These are phyloP conservation scores for Tachypleus tridentatus DNA, from an alignment of 1,140 invertebrate genomes.

Conservation along the genomic window DNA sequence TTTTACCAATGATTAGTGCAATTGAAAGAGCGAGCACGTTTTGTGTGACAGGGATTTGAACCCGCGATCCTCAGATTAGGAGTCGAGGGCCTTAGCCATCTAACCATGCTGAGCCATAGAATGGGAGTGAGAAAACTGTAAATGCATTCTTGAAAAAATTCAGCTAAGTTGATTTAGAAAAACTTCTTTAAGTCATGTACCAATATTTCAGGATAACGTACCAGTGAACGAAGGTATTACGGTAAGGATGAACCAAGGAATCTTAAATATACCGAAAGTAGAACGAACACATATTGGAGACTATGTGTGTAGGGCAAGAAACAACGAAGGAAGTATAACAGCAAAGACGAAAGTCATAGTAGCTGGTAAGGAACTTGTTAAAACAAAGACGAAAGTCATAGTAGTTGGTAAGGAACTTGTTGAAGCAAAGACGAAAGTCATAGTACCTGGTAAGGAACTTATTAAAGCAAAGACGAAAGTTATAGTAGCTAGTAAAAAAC, in stretches of 20 bases:
- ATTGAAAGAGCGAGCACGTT: no score
- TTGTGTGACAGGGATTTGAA: no score
- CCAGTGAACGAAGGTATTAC: slow-evolving; percentile 58
- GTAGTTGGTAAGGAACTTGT: slow-evolving; percentile 86
- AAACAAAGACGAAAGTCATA: slow-evolving; percentile 84
- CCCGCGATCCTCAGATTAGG: no score
- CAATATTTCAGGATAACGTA: slow-evolving; percentile 49
- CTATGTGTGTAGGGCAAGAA: slow-evolving; percentile 84
- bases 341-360: slow-evolving; percentile 88
- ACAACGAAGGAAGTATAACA: slow-evolving; percentile 84
- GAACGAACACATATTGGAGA: slow-evolving; percentile 78
- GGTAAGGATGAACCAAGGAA: slow-evolving; percentile 67
- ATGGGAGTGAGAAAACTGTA: no score
- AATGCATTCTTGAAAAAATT: no score
- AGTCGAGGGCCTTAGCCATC: no score
- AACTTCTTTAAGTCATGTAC: slow-evolving; percentile 32
- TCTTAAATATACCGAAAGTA: slow-evolving; percentile 77
- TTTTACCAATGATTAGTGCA: no score
- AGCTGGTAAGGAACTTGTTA: slow-evolving; percentile 78
- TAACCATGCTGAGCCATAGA: no score
- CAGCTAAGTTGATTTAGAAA: no score
- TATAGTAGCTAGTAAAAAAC: no score
- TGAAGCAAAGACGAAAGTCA: slow-evolving; percentile 82
- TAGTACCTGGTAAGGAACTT: slow-evolving; percentile 66
- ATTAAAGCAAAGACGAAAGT: no score